Evolutionary conservation across 2,888 invertebrate genomes (phyloP).

Genomic region (Podabrus alpinus): DNA sequence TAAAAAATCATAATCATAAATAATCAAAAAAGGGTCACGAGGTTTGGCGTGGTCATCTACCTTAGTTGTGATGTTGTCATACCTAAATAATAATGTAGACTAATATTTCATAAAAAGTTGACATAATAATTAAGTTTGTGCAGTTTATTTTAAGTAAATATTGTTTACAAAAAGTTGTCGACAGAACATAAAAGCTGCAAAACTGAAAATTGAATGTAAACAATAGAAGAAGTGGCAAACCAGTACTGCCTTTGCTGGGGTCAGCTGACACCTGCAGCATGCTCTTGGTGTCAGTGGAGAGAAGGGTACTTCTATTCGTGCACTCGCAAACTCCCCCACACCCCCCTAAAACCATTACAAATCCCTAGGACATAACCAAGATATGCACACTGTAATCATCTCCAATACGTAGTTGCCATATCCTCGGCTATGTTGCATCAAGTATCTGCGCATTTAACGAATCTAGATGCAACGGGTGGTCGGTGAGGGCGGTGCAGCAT

Average conservation of each 20-base stretch:
- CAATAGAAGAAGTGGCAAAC: conserved; percentile 45
- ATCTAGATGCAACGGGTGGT: conserved; percentile 47
- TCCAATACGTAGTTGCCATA: conserved; percentile 51
- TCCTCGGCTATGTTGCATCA: conserved; percentile 50
- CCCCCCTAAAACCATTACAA: conserved; percentile 47
- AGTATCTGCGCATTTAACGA: conserved; percentile 54
- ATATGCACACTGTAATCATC: conserved; percentile 55
- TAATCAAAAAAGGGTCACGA: conserved; percentile 34
- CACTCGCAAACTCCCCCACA: conserved; percentile 46
- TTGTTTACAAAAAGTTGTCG: neutral
- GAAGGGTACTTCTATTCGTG: conserved; percentile 45
- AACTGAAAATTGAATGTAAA: conserved; percentile 20
- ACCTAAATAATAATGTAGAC: conserved; percentile 33
- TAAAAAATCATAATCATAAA: neutral
- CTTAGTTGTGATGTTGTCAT: conserved; percentile 47
- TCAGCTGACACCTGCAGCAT: conserved; percentile 56
- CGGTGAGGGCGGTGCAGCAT: conserved; percentile 47
- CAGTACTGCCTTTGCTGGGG: conserved; percentile 43
- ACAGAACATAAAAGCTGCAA: conserved; percentile 6
- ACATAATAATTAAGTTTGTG: neutral
- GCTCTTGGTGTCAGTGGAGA: conserved; percentile 41
- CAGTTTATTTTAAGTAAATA: neutral
- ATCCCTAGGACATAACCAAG: conserved; percentile 53
- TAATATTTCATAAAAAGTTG: neutral
- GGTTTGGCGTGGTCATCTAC: conserved; percentile 53